These are phyloP conservation scores for Heterodera schachtii DNA, from an alignment of 1,140 invertebrate species.

Conservation along the genomic window DNA sequence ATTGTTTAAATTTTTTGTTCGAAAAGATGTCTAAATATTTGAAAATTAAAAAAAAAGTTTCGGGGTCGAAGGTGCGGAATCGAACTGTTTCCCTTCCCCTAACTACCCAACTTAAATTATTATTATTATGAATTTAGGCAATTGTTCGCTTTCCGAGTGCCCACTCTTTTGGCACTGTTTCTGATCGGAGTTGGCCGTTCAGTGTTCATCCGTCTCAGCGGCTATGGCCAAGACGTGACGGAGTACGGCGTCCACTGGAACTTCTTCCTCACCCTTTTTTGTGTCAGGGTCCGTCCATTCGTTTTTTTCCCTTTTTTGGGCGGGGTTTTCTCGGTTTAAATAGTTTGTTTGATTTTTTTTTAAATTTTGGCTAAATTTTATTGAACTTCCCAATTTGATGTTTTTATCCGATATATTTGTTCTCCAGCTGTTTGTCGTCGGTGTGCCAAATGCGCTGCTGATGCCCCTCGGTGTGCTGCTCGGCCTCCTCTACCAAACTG, in stretches of 20 bases:
- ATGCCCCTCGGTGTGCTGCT: constrained; percentile 72
- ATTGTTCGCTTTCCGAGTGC: constrained; percentile 38
- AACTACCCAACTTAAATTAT: no score
- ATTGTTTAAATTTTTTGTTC: no score
- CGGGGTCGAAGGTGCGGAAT: no score
- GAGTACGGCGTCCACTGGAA: constrained; percentile 97
- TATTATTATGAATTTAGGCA: constrained; percentile 28
- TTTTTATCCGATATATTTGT: background rate
- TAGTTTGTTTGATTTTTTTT: no score
- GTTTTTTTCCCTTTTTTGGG: no score
- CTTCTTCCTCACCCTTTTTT: constrained; percentile 87
- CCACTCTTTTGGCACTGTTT: constrained; percentile 56
- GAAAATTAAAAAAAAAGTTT: no score
- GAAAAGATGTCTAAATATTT: no score
- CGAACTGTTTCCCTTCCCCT: no score
- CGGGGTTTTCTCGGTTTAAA: no score
- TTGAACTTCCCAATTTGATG: constrained; percentile 1
- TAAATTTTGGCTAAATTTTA: constrained; percentile 14
- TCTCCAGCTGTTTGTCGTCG: constrained; percentile 16
- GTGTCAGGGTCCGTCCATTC: constrained; percentile 73
- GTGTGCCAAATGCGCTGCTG: constrained; percentile 46
- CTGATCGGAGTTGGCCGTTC: constrained; percentile 75
- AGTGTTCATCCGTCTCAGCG: constrained; percentile 67
- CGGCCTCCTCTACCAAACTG: constrained; percentile 74
- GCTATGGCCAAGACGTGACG: constrained; percentile 82